Evolutionary conservation across 2,797 vertebrate genomes (phyloP).

Genomic region (Mionectes olivaceus): DNA sequence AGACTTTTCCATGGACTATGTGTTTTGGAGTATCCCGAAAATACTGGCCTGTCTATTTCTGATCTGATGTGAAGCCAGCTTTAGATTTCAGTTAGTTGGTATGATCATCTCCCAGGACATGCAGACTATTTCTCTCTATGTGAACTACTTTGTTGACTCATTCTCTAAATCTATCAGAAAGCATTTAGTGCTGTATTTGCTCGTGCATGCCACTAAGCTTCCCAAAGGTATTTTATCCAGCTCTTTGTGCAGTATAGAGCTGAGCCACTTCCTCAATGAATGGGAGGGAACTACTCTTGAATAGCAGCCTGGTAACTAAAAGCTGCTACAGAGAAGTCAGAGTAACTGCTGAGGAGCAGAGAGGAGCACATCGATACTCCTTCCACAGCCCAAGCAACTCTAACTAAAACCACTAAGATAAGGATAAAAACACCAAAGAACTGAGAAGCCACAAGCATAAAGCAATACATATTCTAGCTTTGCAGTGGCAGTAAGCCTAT

Average conservation of each 20-base stretch:
- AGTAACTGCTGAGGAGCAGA: not conserved
- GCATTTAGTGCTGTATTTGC: not conserved
- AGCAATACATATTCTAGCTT: not conserved
- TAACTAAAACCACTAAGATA: not conserved
- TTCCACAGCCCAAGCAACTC: not conserved
- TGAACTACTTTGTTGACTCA: not conserved
- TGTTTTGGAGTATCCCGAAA: not conserved
- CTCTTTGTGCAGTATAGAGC: not conserved
- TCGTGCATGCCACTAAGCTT: not conserved
- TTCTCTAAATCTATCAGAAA: not conserved
- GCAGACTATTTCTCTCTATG: not conserved
- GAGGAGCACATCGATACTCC: accelerated
- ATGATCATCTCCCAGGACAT: not conserved
- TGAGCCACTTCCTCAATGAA: not conserved
- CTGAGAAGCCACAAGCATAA: not conserved
- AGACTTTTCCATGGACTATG: not conserved
- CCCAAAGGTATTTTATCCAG: not conserved
- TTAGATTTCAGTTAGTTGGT: not conserved
- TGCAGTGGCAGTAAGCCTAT: not conserved
- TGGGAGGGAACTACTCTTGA: not conserved
- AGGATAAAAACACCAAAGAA: not conserved
- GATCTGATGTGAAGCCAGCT: not conserved
- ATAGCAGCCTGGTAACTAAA: not conserved
- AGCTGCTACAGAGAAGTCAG: not conserved
- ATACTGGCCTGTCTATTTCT: not conserved